phyloP scores from a whole-genome alignment of 2,797 vertebrate genomes.

The Pseudocheirus occidentalis region DNA sequence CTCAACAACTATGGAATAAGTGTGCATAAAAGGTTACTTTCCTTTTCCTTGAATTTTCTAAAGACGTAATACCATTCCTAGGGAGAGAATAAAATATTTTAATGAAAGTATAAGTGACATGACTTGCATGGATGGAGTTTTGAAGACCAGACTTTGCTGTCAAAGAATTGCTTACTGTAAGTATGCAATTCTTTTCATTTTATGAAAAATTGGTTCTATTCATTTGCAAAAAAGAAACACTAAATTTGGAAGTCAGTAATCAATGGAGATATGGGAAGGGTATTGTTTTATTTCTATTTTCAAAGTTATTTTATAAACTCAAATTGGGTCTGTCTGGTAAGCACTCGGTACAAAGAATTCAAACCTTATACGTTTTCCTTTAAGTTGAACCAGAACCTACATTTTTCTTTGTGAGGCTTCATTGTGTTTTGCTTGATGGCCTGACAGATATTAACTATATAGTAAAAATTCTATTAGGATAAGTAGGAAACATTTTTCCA shows the following conservation, averaged over 20 bases:
- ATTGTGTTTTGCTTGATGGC: background rate
- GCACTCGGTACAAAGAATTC: conserved; percentile 44
- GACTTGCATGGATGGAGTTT: conserved; percentile 9
- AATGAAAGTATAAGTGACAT: background rate
- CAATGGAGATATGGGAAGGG: conserved; percentile 13
- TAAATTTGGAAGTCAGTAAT: conserved; percentile 7
- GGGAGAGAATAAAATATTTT: background rate
- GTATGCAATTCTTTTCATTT: background rate
- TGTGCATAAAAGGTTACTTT: background rate
- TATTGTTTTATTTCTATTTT: conserved; percentile 22
- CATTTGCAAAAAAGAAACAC: conserved; percentile 10
- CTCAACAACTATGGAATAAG: background rate
- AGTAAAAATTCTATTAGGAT: conserved; percentile 20
- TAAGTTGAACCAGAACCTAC: conserved; percentile 54
- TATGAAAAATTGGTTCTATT: conserved; percentile 33
- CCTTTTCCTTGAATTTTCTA: conserved; percentile 30
- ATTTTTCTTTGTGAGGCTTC: conserved; percentile 50
- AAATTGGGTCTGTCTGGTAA: background rate
- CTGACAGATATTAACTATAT: conserved; percentile 18
- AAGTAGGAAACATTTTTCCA: conserved; percentile 8
- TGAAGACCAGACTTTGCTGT: conserved; percentile 25
- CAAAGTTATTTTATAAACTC: background rate
- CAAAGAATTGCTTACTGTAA: background rate
- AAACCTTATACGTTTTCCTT: conserved; percentile 21
- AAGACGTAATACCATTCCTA: background rate